Conservation (phyloP, 2,113 vertebrate species). For the Pachypanchax playfairii region DNA sequence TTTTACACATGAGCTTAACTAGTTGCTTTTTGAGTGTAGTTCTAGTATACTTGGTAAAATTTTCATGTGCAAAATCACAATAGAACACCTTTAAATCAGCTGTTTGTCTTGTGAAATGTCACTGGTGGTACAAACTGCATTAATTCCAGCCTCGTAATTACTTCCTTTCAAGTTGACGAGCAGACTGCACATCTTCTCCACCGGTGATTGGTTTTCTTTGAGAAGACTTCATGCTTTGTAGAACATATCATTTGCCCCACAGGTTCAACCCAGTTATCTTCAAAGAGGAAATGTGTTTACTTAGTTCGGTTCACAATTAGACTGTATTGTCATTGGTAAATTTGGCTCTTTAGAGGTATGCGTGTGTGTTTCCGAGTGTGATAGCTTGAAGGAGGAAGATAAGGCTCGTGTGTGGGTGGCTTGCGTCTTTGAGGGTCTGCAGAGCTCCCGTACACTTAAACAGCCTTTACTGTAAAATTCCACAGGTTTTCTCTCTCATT, state of each 20-base stretch:
- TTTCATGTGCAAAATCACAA: slow-evolving; percentile 2
- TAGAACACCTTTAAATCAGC: not conserved
- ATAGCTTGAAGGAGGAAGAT: slow-evolving; percentile 39
- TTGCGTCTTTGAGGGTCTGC: slow-evolving; percentile 21
- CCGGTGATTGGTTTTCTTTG: slow-evolving; percentile 22
- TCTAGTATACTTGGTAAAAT: not conserved
- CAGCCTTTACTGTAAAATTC: slow-evolving; percentile 46
- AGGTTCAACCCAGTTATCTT: slow-evolving; percentile 27
- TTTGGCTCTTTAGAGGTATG: slow-evolving; percentile 14
- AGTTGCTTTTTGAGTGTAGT: not conserved
- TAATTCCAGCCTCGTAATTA: slow-evolving; percentile 21
- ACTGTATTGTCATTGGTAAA: slow-evolving; percentile 50
- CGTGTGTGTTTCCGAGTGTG: slow-evolving; percentile 26
- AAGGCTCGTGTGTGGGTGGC: slow-evolving; percentile 36
- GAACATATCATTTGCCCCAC: slow-evolving; percentile 8
- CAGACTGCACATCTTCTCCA: not conserved
- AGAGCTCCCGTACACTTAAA: slow-evolving; percentile 11
- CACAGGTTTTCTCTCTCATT: slow-evolving; percentile 22
- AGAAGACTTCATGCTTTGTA: slow-evolving; percentile 1
- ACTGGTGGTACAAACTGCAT: not conserved
- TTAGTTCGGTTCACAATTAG: slow-evolving; percentile 42
- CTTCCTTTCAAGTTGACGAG: slow-evolving; percentile 10
- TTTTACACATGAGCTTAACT: no score
- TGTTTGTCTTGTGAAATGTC: slow-evolving; percentile 17
- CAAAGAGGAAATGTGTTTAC: slow-evolving; percentile 36